Evolutionary conservation across 2,797 vertebrate genomes (phyloP), one percentile per base, ranked within the genome.

Genomic region (Australoheros facetus): DNA sequence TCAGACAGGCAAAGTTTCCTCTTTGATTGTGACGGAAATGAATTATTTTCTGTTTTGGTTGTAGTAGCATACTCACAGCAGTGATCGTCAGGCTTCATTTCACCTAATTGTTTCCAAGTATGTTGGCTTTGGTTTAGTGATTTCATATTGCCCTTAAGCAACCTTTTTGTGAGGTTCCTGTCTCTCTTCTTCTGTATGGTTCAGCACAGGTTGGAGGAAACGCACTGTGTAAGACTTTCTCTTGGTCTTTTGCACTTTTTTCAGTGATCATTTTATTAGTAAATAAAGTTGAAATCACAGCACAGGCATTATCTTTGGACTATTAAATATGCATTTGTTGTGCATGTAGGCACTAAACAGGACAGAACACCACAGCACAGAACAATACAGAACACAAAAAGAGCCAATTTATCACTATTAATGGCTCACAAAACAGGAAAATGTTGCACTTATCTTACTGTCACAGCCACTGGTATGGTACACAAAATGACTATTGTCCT

Each of bases 401-500:
- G 34, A 60, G 45, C 1, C 2, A 0, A 56, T 79, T 57, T 56
- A 80, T 73, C 45, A 17, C 9, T 8, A 7, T n/a, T 73, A 75
- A 74, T 32, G 57, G 12, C 17, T 19, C 9, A 51, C 2, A 42
- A 55, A 77, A 66, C 19, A 76, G 23, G 16, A 56, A 58, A 66
- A 39, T 16, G 13, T 48, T 59, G 56, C 28, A 69, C 53, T 26
- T 62, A 28, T 59, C 45, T 71, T 28, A 16, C 13, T 51, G n/a
- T 0, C 12, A 1, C 48, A 58, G 56, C 45, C 82, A 55, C 77
- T 58, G 71, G 53, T 56, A 14, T 13, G 45, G 42, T 39, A 51
- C 70, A 78, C 77, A 64, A 79, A 42, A 72, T 56, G 11, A 7
- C 34, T 60, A 51, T 58, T 71, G 42, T 77, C 23, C 48, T 74